A percentile compares a stretch with the other conserved stretches of the same genome.
phyloP scores from a whole-genome alignment of 2,113 vertebrate genomes.

The Nibea coibor region DNA sequence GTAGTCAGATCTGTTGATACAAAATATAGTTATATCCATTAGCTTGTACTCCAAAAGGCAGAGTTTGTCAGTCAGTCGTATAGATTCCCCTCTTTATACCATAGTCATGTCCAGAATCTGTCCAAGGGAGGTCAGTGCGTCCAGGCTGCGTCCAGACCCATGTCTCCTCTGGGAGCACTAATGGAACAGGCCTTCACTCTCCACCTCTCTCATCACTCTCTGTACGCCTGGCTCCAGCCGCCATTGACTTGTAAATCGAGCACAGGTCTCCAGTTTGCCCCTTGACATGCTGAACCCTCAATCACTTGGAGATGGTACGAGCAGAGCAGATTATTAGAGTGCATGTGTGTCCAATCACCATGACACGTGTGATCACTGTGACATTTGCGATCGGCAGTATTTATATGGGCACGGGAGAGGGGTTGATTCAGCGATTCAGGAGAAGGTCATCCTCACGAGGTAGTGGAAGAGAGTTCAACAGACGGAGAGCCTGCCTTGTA shows the following conservation, averaged over 20 bases:
- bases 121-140: slow-evolving; percentile 59
- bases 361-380: slow-evolving; percentile 51
- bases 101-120: slow-evolving; percentile 54
- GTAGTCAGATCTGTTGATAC: slow-evolving; percentile 34
- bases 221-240: slow-evolving; percentile 51
- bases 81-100: slow-evolving; percentile 36
- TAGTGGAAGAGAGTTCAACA: slow-evolving; percentile 46
- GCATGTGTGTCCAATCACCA: slow-evolving; percentile 51
- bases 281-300: slow-evolving; percentile 60
- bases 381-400: slow-evolving; percentile 49
- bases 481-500: slow-evolving; percentile 6
- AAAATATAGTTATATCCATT: slow-evolving; percentile 57
- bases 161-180: slow-evolving; percentile 65
- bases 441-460: slow-evolving; percentile 56
- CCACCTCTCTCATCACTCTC: slow-evolving; percentile 66
- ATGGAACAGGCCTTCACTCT: slow-evolving; percentile 69
- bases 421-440: slow-evolving; percentile 29
- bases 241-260: slow-evolving; percentile 65
- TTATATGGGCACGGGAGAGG: slow-evolving; percentile 6
- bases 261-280: slow-evolving; percentile 56
- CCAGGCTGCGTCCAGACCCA: slow-evolving; percentile 57
- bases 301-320: slow-evolving; percentile 46
- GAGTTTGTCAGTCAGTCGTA: slow-evolving; percentile 31
- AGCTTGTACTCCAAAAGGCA: slow-evolving; percentile 52
- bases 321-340: slow-evolving; percentile 38